Evolutionary conservation across 2,888 invertebrate species (phyloP), one percentile per base, ranked within the genome.

Genomic region (Atrina japonica): DNA sequence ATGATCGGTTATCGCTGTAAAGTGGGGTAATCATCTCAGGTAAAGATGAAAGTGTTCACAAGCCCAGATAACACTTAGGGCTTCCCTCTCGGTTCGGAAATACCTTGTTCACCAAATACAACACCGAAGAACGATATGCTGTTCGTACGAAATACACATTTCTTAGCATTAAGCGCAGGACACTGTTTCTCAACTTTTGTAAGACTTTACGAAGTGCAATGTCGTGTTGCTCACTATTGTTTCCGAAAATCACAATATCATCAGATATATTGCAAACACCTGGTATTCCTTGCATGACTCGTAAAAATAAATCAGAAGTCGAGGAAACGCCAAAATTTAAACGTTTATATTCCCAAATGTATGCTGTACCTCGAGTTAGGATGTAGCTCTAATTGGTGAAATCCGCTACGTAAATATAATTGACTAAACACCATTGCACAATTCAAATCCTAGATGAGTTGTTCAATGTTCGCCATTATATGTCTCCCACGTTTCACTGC

Each of bases 261-360:
- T 90, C 90, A 35, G 86, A 86, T 59, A 85, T 84, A 58, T 87
- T 89, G 21, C 87, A 60, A 3, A 79, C 83, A 0, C 89, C 89
- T 43, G 87, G 80, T 29, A 88, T 88, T 7, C 77, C 80, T 35
- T 70, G 40, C 2, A 91, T 58, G 9, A 90, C 83, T 71, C 77
- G 74, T 69, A 88, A 87, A 72, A 90, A 91, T 1, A 90, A 78
- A 80, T 91, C 91, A 0, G 90, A 88, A 3, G 92, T 92, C 59
- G 89, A 89, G 1, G 68, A 75, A 11, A 77, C 69, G 11, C 82
- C 82, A 66, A 81, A 83, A n/a, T 67, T 77, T 47, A 80, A 41
- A 0, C 79, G 27, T 64, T 82, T 81, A 72, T 18, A 83, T 66
- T n/a, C 79, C 80, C 1, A 66, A 40, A 56, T 84, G 84, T 1